Percentiles rank a stretch among this genome's conserved stretches.
Evolutionary conservation across 2,888 invertebrate genomes (phyloP).

Genomic region (Synergus japonicus): DNA sequence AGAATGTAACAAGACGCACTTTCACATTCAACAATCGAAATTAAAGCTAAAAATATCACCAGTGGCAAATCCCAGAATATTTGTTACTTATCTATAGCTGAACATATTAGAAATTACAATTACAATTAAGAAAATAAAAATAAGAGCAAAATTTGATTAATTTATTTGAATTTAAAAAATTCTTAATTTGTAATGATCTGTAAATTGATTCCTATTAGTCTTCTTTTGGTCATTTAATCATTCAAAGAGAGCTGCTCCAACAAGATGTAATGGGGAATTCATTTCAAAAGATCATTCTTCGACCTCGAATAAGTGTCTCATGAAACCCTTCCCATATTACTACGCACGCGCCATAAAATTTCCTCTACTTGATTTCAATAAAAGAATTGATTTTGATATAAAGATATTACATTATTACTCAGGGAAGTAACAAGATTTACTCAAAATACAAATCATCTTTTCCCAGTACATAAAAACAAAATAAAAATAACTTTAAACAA

Average conservation of each 20-base stretch:
- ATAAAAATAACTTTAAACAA: not conserved
- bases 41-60: too few species aligned
- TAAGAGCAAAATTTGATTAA: too few species aligned
- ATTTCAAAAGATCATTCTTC: not conserved
- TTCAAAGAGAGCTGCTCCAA: not conserved
- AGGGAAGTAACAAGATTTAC: too few species aligned
- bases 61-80: too few species aligned
- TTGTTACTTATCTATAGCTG: too few species aligned
- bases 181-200: not conserved
- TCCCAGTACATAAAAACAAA: not conserved
- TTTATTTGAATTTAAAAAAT: too few species aligned
- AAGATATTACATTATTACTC: not conserved
- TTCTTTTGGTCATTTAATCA: not conserved
- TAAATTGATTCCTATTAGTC: not conserved
- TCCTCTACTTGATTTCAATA: not conserved
- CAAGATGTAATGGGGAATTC: not conserved
- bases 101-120: too few species aligned
- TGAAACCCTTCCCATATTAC: too few species aligned
- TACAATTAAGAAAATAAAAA: too few species aligned
- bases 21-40: not conserved
- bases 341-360: not conserved
- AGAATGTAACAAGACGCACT: not conserved
- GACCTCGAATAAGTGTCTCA: not conserved
- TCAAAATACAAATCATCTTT: too few species aligned
- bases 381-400: not conserved